Base-by-base conservation (phyloP, 2,797 vertebrate species). In the Novumbra hubbsi region DNA sequence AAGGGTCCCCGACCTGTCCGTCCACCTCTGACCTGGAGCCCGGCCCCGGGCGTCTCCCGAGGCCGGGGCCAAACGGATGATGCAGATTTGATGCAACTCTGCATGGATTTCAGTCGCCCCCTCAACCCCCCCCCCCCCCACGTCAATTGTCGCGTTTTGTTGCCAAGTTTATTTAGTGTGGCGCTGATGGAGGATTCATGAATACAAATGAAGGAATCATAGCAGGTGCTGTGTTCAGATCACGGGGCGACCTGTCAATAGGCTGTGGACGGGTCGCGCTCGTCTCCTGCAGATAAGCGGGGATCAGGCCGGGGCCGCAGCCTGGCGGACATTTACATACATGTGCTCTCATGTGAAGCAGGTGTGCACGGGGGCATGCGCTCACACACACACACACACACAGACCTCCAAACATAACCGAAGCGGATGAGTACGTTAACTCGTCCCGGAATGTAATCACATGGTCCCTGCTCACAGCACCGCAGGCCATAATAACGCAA, bases 161-260 rank as follows among this genome's bases (percentile, higher is more conserved):
- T 95, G 94, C 93, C 94, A 96, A 95, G 96, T 96, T 96, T 98
- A 96, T 97, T 96, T 96, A 95, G 95, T 64, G 90, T 85, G 88
- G 83, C 90, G 30, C 93, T 93, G 93, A 95, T 94, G 91, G 93
- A 93, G 88, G 91, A 95, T 95, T 96, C 95, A 98, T 97, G 97
- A 98, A 98, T 98, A 97, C 93, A 98, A 96, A 98, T 96, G 95
- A 94, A 91, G 94, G 93, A 94, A 96, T 98, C 95, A 96, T 97
- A 95, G 91, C 92, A 93, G 88, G 87, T 85, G 17, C 80, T 88
- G 87, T 81, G 86, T 87, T 45, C 73, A 52, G 89, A 88, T 90
- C 90, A 83, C 90, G 92, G 92, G 95, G 87, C 11, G 86, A 90
- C 90, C 89, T 94, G 94, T 96, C 95, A 80, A 95, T 96, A 87